Evolutionary conservation across 2,888 invertebrate genomes (phyloP).

Genomic region (Watsonalla binaria): DNA sequence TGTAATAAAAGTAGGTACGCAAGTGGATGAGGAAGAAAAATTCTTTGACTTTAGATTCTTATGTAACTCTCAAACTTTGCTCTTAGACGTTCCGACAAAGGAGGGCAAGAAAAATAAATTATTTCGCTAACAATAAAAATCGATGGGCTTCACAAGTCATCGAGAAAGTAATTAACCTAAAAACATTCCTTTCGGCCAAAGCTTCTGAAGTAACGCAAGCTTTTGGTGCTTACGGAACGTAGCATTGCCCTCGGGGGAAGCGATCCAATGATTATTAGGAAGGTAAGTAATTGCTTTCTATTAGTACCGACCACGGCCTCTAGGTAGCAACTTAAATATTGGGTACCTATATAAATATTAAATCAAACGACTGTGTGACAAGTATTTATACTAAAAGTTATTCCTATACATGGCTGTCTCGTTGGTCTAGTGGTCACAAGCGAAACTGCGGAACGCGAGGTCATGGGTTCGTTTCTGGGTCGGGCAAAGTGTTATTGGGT

Average conservation of each 20-base stretch:
- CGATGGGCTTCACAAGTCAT: slow-evolving; percentile 33
- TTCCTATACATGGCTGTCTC: too few species aligned
- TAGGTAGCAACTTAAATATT: background rate
- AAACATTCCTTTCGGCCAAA: slow-evolving; percentile 23
- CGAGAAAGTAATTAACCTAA: slow-evolving; percentile 42
- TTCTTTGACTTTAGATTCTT: background rate
- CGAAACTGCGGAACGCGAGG: too few species aligned
- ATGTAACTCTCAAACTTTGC: background rate
- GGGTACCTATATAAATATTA: background rate
- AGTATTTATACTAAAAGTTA: too few species aligned
- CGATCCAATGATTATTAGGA: slow-evolving; percentile 1
- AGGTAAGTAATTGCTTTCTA: slow-evolving; percentile 1
- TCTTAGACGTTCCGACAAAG: background rate
- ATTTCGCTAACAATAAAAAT: slow-evolving; percentile 32
- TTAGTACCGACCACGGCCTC: background rate
- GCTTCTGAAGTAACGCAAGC: slow-evolving; percentile 6
- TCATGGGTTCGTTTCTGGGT: too few species aligned
- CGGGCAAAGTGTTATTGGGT: too few species aligned
- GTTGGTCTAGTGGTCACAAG: too few species aligned
- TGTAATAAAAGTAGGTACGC: background rate
- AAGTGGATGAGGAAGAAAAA: background rate
- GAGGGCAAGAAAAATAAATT: slow-evolving; percentile 20
- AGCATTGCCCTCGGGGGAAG: slow-evolving; percentile 16
- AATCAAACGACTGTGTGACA: too few species aligned
- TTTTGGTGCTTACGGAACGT: slow-evolving; percentile 14